Evolutionary conservation across 2,113 vertebrate species (phyloP), one percentile per base, ranked within the genome.

Genomic region (Scopus umbretta): DNA sequence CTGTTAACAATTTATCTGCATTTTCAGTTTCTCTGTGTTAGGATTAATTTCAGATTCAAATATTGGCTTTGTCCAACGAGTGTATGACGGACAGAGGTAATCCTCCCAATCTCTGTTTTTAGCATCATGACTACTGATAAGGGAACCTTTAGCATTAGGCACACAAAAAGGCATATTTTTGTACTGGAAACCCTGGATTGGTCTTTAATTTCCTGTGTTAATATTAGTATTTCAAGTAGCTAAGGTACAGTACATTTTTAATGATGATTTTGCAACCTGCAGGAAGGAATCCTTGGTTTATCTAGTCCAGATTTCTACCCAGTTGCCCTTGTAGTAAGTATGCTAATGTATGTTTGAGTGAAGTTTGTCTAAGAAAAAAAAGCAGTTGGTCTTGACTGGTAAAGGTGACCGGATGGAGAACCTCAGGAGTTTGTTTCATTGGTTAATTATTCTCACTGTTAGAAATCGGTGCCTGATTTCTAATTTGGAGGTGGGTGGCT

Each of bases 41-140:
- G 52, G 45, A 88, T 83, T 95, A 93, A 80, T 92, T 94, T 92
- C 65, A 88, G 52, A 10, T 34, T 94, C 55, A 92, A 88, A 83
- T 88, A 92, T 78, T 95, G 88, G 52, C 49, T 96, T 90, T 92
- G 30, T 74, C 74, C 27, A 5, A 66, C 3, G 7, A 66, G 4
- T 7, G 0, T 52, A 49, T 59, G 50, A 86, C 29, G 26, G n/a
- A 78, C 3, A 1, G 75, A 70, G 38, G 30, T 82, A 86, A 93
- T 91, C 45, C 79, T 93, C 21, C 26, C 61, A 78, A 23, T 59
- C 55, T 86, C 71, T 84, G 40, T 11, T 93, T 85, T 86, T 62
- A 59, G 58, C 45, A 83, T 80, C 19, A 55, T 74, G 80, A 66
- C 83, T 96, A 68, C 82, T 80, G 79, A 92, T 94, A 93, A 82